Percentiles rank a stretch among this genome's conserved stretches.
Evolutionary conservation across 2,113 vertebrate species (phyloP).

Genomic region (Cynocephalus volans): DNA sequence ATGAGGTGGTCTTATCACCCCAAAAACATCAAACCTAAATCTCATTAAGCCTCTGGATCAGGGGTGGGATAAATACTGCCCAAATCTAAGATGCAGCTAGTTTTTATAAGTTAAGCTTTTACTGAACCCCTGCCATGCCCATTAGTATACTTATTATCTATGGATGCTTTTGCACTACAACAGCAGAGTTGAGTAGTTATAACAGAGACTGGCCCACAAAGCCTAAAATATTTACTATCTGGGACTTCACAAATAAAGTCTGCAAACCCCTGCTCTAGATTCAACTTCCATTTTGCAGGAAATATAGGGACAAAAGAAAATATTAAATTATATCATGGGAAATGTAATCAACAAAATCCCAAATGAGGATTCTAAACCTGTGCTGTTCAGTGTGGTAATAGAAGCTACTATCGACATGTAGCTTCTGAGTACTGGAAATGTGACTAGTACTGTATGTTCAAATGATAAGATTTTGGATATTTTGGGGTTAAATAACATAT

Average conservation of each 20-base stretch:
- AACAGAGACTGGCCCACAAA: background rate
- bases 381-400: background rate
- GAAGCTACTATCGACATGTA: background rate
- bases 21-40: background rate
- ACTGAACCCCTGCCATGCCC: background rate
- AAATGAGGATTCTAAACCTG: background rate
- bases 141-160: background rate
- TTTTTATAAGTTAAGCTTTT: background rate
- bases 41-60: background rate
- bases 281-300: background rate
- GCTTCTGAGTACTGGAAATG: background rate
- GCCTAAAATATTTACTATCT: too few species aligned
- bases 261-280: background rate
- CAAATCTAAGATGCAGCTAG: background rate
- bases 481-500: conserved; percentile 11
- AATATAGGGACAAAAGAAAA: conserved; percentile 57
- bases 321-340: background rate
- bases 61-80: background rate
- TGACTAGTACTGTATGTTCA: background rate
- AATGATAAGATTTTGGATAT: background rate
- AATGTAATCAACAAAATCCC: conserved; percentile 39
- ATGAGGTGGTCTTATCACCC: background rate
- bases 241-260: background rate
- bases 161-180: background rate
- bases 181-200: background rate